Evolutionary conservation across 2,797 vertebrate species (phyloP), one percentile per base, ranked within the genome.

Genomic region (Gallinago stenura): DNA sequence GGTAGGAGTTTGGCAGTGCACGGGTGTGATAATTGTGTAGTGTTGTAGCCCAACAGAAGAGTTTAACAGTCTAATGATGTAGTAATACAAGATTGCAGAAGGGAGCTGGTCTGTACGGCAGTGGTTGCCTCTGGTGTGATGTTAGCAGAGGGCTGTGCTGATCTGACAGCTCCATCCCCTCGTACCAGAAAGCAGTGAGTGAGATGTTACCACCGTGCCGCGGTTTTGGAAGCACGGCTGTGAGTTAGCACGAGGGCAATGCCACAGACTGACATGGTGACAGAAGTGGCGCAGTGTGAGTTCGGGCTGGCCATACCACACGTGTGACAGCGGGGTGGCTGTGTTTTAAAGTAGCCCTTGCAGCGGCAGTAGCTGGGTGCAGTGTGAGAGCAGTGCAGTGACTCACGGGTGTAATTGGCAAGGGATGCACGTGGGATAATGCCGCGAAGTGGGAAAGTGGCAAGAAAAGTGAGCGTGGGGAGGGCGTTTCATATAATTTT

Each of bases 81-180:
- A 87, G 92, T 89, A 96, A 96, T 87, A 92, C 91, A 90, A 57
- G 93, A 91, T 91, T 95, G 21, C 58, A 69, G 92, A 66, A 2
- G 11, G 71, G 82, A 94, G 51, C 58, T 78, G 5, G 73, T 78
- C 86, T 70, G 4, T 77, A 37, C 60, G 75, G 68, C 69, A 76
- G 82, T 28, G 92, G 57, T 90, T 51, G 13, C 79, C 78, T 79
- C 58, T 91, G 91, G 89, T 58, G 76, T 69, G 87, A 15, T 89
- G 62, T 64, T 83, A 87, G 84, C 60, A 58, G 70, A 53, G 79
- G 87, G 56, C 65, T 89, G 75, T 0, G 2, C 50, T 73, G 62
- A 45, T 64, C 82, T 62, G 87, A 57, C 87, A 88, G 72, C 85
- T 53, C 37, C 56, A 54, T 92, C 68, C 81, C 1, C 0, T 51